Percentiles rank a stretch among this genome's conserved stretches.
Conservation (phyloP, 2,113 vertebrate genomes). For the Cercopithecus mona region DNA sequence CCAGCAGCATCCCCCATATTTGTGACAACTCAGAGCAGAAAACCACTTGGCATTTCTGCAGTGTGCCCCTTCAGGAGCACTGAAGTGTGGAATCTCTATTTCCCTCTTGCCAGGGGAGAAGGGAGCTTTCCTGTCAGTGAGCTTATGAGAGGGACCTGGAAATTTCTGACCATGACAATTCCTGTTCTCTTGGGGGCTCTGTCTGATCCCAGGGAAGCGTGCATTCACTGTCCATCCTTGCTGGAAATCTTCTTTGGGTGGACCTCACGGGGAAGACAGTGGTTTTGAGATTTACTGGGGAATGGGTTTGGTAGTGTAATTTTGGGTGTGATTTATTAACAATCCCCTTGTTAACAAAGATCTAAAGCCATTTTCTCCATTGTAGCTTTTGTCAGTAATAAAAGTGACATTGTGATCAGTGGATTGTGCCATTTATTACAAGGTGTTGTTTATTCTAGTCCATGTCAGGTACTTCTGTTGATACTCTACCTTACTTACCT, state of each 20-base stretch:
- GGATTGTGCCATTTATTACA: background rate
- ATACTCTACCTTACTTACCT: background rate
- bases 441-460: background rate
- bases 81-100: background rate
- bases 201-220: too few species aligned
- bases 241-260: too few species aligned
- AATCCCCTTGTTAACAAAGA: background rate
- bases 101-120: background rate
- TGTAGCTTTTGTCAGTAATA: background rate
- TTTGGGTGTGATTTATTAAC: background rate
- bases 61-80: background rate
- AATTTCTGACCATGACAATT: background rate
- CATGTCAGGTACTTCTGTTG: background rate
- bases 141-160: background rate
- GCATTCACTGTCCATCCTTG: too few species aligned
- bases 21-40: background rate
- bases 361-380: background rate
- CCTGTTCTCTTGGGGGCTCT: background rate
- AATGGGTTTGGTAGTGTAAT: background rate
- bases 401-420: background rate
- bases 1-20: background rate
- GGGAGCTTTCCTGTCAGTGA: background rate
- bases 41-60: background rate
- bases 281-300: background rate
- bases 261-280: too few species aligned